Conservation (phyloP, 2,113 vertebrate species). For the Glaucomys volans region DNA sequence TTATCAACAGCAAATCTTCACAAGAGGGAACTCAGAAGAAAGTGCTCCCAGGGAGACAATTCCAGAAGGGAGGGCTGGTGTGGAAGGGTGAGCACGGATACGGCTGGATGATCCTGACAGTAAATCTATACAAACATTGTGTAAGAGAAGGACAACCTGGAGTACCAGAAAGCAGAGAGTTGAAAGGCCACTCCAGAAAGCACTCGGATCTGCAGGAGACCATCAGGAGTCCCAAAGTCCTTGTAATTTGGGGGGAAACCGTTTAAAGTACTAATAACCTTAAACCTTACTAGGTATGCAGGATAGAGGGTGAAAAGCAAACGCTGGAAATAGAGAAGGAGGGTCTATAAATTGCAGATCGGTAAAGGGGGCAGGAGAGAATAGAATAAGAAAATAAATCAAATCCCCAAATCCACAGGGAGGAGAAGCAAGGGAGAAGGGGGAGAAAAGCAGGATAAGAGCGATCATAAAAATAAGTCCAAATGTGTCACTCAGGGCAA, state of each 20-base stretch:
- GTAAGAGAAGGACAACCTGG: neutral
- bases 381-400: conserved; percentile 37
- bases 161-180: neutral
- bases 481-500: neutral
- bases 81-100: neutral
- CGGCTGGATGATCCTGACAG: neutral
- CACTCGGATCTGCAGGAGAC: neutral
- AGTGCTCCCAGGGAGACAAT: neutral
- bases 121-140: neutral
- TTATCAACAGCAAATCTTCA: conserved; percentile 19
- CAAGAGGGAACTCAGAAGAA: neutral
- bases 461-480: conserved; percentile 33
- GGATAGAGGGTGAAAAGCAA: conserved; percentile 17
- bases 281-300: neutral
- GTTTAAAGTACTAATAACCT: neutral
- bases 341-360: neutral
- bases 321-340: neutral
- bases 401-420: neutral
- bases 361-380: neutral
- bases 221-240: neutral
- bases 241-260: neutral
- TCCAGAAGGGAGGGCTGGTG: neutral
- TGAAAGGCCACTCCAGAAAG: neutral
- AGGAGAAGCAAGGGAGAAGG: neutral
- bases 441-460: neutral